phyloP scores from a whole-genome alignment of 2,797 vertebrate genomes.

The Clarias platycephalus region DNA sequence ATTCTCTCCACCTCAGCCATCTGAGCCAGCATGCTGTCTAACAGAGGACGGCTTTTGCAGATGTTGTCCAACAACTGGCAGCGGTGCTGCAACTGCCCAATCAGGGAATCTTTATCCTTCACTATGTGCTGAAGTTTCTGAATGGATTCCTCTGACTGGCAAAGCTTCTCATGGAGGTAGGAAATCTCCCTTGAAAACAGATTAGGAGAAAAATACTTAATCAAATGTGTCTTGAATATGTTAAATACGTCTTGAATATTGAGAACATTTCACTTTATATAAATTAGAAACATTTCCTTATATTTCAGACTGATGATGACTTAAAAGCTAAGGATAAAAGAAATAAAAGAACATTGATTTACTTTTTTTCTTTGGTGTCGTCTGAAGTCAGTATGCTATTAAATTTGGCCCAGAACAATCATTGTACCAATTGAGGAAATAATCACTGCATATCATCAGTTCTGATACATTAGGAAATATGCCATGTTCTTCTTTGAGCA shows the following conservation, averaged over 20 bases:
- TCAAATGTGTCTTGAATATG: not conserved
- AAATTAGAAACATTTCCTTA: too few relatives aligned
- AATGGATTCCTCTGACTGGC: constrained; percentile 69
- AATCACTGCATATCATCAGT: too few relatives aligned
- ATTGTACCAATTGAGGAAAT: too few relatives aligned
- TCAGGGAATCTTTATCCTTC: constrained; percentile 70
- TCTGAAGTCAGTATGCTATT: too few relatives aligned
- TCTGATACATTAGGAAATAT: too few relatives aligned
- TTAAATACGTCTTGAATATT: not conserved
- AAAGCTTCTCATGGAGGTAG: constrained; percentile 71
- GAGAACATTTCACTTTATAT: not conserved
- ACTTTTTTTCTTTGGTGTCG: too few relatives aligned
- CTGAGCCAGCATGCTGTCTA: constrained; percentile 72
- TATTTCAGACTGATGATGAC: too few relatives aligned
- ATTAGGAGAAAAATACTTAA: not conserved
- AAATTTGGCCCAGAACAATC: too few relatives aligned
- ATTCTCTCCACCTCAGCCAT: constrained; percentile 75
- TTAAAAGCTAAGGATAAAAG: too few relatives aligned
- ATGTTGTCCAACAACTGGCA: constrained; percentile 75
- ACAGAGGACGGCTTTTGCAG: constrained; percentile 67
- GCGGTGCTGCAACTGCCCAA: constrained; percentile 71
- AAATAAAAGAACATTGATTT: too few relatives aligned
- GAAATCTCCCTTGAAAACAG: constrained; percentile 70
- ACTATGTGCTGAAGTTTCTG: constrained; percentile 68
- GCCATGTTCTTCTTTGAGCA: too few relatives aligned